phyloP scores from a whole-genome alignment of 2,797 vertebrate genomes.

The Lycodopsis pacificus region DNA sequence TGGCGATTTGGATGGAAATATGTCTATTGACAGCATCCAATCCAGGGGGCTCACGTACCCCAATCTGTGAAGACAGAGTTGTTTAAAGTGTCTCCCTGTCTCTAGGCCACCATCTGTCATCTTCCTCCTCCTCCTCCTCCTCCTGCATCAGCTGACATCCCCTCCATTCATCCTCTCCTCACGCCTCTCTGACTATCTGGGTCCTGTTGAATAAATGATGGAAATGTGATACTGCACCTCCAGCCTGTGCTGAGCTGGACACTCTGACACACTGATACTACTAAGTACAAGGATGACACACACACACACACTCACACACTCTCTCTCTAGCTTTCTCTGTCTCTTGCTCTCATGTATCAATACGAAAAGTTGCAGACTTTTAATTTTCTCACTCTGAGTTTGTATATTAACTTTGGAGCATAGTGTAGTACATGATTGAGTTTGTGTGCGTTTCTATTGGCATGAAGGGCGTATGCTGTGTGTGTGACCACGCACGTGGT shows the following conservation, averaged over 20 bases:
- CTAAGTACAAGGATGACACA: background rate
- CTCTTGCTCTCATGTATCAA: background rate
- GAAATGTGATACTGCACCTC: constrained; percentile 47
- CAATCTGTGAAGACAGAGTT: background rate
- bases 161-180: background rate
- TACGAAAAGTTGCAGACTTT: background rate
- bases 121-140: background rate
- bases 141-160: background rate
- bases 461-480: constrained; percentile 29
- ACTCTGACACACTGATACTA: background rate
- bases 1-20: background rate
- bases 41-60: background rate
- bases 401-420: background rate
- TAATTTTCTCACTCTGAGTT: background rate
- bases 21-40: background rate
- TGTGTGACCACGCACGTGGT: constrained; percentile 16
- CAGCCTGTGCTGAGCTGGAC: constrained; percentile 43
- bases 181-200: background rate
- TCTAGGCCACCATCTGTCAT: constrained; percentile 3
- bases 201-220: constrained; percentile 72
- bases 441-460: constrained; percentile 28
- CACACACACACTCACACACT: background rate
- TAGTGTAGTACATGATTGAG: background rate
- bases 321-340: background rate
- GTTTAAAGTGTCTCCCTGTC: constrained; percentile 8